Evolutionary conservation across 1,140 invertebrate species (phyloP).

Genomic region (Eriocheir sinensis): DNA sequence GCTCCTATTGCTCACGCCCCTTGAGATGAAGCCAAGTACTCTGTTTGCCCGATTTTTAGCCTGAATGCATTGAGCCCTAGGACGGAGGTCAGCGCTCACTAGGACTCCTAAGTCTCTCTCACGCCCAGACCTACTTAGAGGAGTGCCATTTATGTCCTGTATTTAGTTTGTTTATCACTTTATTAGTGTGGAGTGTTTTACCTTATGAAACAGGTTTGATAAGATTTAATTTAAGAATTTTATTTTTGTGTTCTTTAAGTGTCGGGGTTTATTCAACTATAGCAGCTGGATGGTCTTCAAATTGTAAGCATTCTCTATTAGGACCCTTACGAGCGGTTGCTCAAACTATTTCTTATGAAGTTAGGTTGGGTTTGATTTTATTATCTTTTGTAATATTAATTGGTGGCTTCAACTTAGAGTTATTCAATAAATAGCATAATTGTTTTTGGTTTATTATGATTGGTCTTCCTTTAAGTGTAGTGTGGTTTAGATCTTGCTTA

Average conservation of each 20-base stretch:
- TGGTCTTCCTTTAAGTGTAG: not conserved
- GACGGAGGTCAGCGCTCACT: no score
- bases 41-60: no score
- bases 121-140: no score
- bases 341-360: slow-evolving; percentile 55
- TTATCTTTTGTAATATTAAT: slow-evolving; percentile 18
- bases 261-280: not conserved
- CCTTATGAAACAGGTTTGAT: slow-evolving; percentile 6
- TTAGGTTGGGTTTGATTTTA: not conserved
- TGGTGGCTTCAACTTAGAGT: not conserved
- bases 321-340: slow-evolving; percentile 8
- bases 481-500: slow-evolving; percentile 49
- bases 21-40: no score
- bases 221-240: not conserved
- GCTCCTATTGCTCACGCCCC: no score
- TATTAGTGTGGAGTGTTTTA: not conserved
- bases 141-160: slow-evolving; percentile 16
- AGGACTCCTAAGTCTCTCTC: no score
- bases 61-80: no score
- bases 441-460: not conserved
- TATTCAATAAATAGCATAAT: not conserved
- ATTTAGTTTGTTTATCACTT: slow-evolving; percentile 79
- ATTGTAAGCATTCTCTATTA: slow-evolving; percentile 32
- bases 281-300: not conserved
- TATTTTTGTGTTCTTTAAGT: slow-evolving; percentile 34